Conservation (phyloP, 2,888 invertebrate genomes). For the Caenorhabditis doughertyi region DNA sequence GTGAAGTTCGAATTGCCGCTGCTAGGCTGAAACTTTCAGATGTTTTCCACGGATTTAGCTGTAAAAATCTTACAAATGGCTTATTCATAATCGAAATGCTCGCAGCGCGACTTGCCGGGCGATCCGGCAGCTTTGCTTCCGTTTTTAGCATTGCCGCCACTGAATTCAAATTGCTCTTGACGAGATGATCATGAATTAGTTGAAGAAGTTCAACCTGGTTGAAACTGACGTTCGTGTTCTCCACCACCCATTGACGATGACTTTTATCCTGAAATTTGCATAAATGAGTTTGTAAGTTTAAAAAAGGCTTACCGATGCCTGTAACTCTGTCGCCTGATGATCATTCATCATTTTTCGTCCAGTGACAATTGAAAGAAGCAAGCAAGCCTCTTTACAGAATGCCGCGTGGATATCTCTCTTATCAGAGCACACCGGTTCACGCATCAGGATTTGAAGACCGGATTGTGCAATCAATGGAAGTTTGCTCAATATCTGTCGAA, state of each 20-base stretch:
- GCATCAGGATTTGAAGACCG: conserved; percentile 90
- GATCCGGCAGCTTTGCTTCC: conserved; percentile 74
- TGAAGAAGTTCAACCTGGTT: conserved; percentile 94
- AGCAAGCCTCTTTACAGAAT: conserved; percentile 95
- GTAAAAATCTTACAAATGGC: conserved; percentile 53
- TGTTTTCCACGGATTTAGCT: too few species aligned
- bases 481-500: conserved; percentile 95
- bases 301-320: conserved; percentile 5
- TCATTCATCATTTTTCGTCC: conserved; percentile 63
- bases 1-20: conserved; percentile 24
- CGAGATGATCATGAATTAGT: conserved; percentile 88
- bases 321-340: conserved; percentile 64
- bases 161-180: conserved; percentile 52
- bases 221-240: conserved; percentile 95
- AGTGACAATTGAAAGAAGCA: conserved; percentile 88
- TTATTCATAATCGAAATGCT: conserved; percentile 52
- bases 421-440: conserved; percentile 96
- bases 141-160: conserved; percentile 64
- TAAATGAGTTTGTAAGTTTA: neutral
- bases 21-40: conserved; percentile 17
- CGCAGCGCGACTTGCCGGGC: conserved; percentile 68
- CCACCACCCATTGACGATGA: conserved; percentile 90
- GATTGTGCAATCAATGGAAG: conserved; percentile 94
- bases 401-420: conserved; percentile 95
- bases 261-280: conserved; percentile 72